phyloP scores from a whole-genome alignment of 2,113 vertebrate species.

The Syrmaticus mikado region DNA sequence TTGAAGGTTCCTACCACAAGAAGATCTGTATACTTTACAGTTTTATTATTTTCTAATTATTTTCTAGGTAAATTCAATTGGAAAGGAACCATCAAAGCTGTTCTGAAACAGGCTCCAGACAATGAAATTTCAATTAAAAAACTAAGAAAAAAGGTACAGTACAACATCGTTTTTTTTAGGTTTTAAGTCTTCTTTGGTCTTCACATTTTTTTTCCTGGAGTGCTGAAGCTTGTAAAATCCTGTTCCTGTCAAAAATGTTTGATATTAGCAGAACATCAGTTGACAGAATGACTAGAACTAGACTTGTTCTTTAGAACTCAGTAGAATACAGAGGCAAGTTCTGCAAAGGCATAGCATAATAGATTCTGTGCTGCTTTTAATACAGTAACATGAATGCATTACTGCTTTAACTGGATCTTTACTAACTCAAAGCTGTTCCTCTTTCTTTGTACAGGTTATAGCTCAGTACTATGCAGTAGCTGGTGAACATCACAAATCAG shows the following conservation, averaged over 20 bases:
- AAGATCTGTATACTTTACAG: background rate
- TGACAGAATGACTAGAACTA: background rate
- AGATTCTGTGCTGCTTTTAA: background rate
- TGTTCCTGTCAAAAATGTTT: background rate
- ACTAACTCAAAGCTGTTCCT: background rate
- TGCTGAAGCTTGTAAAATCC: background rate
- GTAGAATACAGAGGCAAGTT: background rate
- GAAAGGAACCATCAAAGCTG: constrained; percentile 93
- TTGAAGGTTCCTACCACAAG: background rate
- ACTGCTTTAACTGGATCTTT: background rate
- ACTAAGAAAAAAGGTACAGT: constrained; percentile 91
- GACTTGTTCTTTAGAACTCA: background rate
- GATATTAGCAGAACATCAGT: background rate
- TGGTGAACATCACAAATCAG: constrained; percentile 78
- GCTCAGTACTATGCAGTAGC: constrained; percentile 86
- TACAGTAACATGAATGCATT: background rate
- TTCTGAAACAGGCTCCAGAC: constrained; percentile 87
- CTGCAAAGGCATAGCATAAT: background rate
- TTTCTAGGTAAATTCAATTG: constrained; percentile 94
- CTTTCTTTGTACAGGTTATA: constrained; percentile 82
- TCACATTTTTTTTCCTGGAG: background rate
- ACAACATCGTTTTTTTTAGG: fast-evolving
- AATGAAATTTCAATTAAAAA: constrained; percentile 92
- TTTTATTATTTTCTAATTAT: background rate
- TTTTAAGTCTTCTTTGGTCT: background rate